Percentiles rank a stretch among this genome's conserved stretches.
These are phyloP conservation scores for Phylloscopus whistleri DNA, from an alignment of 2,113 vertebrate genomes.

Conservation along the genomic window DNA sequence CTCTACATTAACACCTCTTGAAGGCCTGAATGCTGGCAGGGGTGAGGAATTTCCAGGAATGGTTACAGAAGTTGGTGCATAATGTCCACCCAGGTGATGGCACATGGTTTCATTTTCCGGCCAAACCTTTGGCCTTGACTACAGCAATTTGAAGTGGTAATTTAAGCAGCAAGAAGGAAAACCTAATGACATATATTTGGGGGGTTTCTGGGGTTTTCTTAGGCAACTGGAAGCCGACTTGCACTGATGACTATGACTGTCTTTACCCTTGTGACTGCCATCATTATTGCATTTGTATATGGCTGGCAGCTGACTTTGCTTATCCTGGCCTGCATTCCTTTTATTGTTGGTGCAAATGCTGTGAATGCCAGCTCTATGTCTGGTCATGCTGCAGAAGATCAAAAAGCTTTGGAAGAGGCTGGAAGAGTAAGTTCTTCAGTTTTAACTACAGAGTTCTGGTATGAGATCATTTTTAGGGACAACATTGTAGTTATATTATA, in stretches of 20 bases:
- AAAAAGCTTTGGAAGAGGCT: constrained; percentile 75
- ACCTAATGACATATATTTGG: neutral
- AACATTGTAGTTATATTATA: neutral
- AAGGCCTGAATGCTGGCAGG: neutral
- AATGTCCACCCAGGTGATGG: accelerated
- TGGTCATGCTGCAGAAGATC: constrained; percentile 73
- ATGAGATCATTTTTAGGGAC: neutral
- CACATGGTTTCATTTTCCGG: neutral
- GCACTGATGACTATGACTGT: constrained; percentile 56
- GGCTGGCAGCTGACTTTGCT: constrained; percentile 77
- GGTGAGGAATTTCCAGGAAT: neutral
- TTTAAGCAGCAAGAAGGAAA: neutral
- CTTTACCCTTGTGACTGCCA: constrained; percentile 48
- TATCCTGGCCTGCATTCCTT: constrained; percentile 71
- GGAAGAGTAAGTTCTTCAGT: constrained; percentile 69
- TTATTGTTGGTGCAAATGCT: constrained; percentile 67
- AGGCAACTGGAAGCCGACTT: constrained; percentile 70
- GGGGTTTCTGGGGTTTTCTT: constrained; percentile 5
- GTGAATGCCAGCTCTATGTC: constrained; percentile 62
- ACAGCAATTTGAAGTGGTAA: neutral
- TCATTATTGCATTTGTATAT: constrained; percentile 71
- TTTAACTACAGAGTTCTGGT: neutral
- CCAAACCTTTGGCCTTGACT: neutral
- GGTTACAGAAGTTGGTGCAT: neutral
- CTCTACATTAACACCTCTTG: neutral